Percentiles rank a stretch among this genome's conserved stretches.
Conservation (phyloP, 2,888 invertebrate species). For the Lasioglossum oenotherae region DNA sequence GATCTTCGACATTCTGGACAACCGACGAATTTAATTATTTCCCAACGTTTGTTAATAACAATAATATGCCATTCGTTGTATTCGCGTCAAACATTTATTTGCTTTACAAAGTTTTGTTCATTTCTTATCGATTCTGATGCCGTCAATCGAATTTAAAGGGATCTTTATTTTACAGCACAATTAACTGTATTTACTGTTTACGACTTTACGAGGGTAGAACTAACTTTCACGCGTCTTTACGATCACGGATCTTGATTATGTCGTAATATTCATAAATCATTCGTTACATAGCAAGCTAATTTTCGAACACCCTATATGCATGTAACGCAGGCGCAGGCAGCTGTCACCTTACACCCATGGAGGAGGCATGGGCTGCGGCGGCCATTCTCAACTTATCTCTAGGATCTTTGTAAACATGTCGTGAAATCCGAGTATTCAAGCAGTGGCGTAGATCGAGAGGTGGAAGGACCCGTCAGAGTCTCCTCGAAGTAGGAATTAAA, state of each 20-base stretch:
- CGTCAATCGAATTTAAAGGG: neutral
- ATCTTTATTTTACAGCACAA: neutral
- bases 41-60: neutral
- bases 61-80: neutral
- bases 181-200: neutral
- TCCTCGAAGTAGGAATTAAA: slow-evolving; percentile 59
- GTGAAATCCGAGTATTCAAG: slow-evolving; percentile 84
- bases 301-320: slow-evolving; percentile 69
- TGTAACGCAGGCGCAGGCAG: slow-evolving; percentile 82
- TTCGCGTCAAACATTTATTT: neutral
- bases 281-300: slow-evolving; percentile 49
- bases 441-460: slow-evolving; percentile 82
- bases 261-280: slow-evolving; percentile 39
- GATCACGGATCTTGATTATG: slow-evolving; percentile 25
- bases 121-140: neutral
- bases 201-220: neutral
- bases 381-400: slow-evolving; percentile 85
- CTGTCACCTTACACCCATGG: slow-evolving; percentile 84
- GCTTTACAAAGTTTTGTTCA: neutral
- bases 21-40: neutral
- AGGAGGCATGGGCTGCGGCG: slow-evolving; percentile 80
- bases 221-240: neutral
- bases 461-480: slow-evolving; percentile 66
- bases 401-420: slow-evolving; percentile 85
- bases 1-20: neutral